These are phyloP conservation scores for Argyrosomus regius DNA, from an alignment of 2,797 vertebrate genomes.

Conservation along the genomic window DNA sequence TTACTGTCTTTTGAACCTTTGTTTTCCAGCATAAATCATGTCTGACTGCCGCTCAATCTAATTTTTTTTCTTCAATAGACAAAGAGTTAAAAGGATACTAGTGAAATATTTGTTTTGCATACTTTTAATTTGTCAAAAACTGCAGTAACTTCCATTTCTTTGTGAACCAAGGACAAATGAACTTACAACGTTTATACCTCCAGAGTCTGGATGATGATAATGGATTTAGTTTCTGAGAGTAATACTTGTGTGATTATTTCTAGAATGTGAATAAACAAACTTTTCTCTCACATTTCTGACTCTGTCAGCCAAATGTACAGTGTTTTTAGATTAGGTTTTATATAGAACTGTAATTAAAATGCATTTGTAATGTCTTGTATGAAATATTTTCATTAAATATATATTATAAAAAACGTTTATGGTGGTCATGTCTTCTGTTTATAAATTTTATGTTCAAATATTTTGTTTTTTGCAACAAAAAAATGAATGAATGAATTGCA, in stretches of 20 bases:
- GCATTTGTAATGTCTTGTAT: neutral
- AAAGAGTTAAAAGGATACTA: neutral
- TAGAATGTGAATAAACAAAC: conserved; percentile 18
- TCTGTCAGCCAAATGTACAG: neutral
- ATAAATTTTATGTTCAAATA: neutral
- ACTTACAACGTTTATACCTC: conserved; percentile 19
- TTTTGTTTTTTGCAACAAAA: no score
- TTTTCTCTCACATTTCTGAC: neutral
- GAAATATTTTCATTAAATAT: conserved; percentile 32
- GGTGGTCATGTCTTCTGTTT: neutral
- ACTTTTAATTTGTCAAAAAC: neutral
- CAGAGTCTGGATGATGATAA: neutral
- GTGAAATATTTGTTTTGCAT: neutral
- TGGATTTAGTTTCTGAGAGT: neutral
- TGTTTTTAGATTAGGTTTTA: neutral
- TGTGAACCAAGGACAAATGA: neutral
- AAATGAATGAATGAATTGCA: no score
- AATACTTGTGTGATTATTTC: neutral
- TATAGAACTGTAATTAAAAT: conserved; percentile 14
- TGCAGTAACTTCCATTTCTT: neutral
- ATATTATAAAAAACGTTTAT: neutral
- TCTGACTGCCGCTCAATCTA: neutral
- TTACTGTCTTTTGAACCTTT: neutral
- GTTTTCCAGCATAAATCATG: neutral
- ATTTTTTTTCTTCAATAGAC: neutral